Evolutionary conservation across 2,113 vertebrate genomes (phyloP).

Genomic region (Oreocharis arfaki): DNA sequence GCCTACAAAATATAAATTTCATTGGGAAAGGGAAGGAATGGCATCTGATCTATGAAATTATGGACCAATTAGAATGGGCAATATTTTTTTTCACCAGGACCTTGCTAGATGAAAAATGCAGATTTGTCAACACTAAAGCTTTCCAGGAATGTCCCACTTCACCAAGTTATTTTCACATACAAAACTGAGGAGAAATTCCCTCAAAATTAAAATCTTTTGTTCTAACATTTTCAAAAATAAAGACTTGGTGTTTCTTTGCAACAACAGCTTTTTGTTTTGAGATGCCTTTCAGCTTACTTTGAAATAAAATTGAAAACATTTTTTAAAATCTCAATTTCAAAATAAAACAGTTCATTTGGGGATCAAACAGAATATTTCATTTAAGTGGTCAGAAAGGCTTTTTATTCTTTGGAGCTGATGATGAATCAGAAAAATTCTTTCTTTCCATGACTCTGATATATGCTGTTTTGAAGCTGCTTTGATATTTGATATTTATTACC

Average conservation of each 20-base stretch:
- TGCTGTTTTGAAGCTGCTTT: constrained; percentile 36
- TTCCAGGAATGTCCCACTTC: neutral
- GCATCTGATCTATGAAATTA: neutral
- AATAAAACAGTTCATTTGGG: constrained; percentile 5
- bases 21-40: neutral
- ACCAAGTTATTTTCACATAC: neutral
- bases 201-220: neutral
- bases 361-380: constrained; percentile 45
- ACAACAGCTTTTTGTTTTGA: neutral
- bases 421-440: constrained; percentile 47
- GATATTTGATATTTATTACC: constrained; percentile 60
- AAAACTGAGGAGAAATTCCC: neutral
- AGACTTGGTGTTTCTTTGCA: neutral
- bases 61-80: neutral
- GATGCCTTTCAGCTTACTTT: constrained; percentile 3
- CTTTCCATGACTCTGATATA: constrained; percentile 17
- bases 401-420: constrained; percentile 35
- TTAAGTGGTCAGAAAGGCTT: constrained; percentile 42
- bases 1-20: neutral
- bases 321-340: constrained; percentile 37
- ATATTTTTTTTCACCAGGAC: neutral
- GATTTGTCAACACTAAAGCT: neutral
- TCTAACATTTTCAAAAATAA: neutral
- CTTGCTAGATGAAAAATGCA: neutral
- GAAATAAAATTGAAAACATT: constrained; percentile 55